Percentiles rank a stretch among this genome's conserved stretches.
Evolutionary conservation across 2,888 invertebrate genomes (phyloP).

Genomic region (Ditylenchus weischeri): DNA sequence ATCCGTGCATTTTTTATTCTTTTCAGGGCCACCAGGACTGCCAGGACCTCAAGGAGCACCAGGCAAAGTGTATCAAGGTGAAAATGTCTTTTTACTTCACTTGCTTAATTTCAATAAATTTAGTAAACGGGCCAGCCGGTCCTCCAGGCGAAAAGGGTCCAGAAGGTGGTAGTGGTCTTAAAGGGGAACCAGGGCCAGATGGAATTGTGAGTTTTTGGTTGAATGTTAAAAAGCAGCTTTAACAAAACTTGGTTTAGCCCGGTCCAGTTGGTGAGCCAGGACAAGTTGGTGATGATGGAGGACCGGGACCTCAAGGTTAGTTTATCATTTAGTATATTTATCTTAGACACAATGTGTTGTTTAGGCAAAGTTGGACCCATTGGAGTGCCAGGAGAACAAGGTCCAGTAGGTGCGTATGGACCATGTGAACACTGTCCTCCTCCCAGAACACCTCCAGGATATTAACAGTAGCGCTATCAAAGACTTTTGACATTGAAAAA

Average conservation of each 20-base stretch:
- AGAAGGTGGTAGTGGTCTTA: not conserved
- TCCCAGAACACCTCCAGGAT: slow-evolving; percentile 31
- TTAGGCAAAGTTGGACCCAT: slow-evolving; percentile 13
- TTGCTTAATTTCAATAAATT: not conserved
- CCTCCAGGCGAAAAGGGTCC: slow-evolving; percentile 18
- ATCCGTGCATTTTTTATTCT: too few species aligned
- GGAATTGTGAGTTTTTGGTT: slow-evolving; percentile 10
- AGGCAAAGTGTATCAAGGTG: slow-evolving; percentile 1
- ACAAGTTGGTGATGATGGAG: slow-evolving; percentile 2
- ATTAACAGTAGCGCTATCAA: slow-evolving; percentile 15
- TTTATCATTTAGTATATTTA: not conserved
- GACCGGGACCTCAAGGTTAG: slow-evolving; percentile 12
- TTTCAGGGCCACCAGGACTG: slow-evolving; percentile 18
- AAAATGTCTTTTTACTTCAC: not conserved
- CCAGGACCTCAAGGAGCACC: slow-evolving; percentile 20
- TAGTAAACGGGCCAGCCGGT: slow-evolving; percentile 15
- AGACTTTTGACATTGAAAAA: too few species aligned
- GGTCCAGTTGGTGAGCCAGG: slow-evolving; percentile 15
- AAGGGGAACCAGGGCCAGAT: slow-evolving; percentile 6
- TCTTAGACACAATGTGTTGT: not conserved
- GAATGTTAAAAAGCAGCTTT: too few species aligned
- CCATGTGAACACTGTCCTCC: slow-evolving; percentile 3
- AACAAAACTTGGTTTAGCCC: slow-evolving; percentile 2
- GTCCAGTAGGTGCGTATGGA: slow-evolving; percentile 7
- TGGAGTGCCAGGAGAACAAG: slow-evolving; percentile 18